A percentile compares a stretch with the other conserved stretches of the same genome.
Evolutionary conservation across 2,888 invertebrate species (phyloP).

Genomic region (Sympetrum striolatum): DNA sequence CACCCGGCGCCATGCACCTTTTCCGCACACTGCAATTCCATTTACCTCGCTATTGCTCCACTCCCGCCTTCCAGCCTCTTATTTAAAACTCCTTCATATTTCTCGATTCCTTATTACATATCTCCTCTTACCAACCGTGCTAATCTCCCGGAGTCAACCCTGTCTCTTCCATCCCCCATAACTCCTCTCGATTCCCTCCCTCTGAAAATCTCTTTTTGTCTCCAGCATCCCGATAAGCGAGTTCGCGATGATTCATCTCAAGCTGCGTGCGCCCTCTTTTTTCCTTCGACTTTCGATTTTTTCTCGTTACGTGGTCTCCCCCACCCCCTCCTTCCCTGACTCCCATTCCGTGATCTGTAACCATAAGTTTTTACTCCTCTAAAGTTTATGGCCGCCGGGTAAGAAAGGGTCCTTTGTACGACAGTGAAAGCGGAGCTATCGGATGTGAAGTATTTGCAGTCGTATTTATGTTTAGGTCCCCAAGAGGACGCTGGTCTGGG

Average conservation of each 20-base stretch:
- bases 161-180: not conserved
- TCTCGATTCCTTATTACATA: too few species aligned
- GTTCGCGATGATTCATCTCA: not conserved
- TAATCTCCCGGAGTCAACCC: not conserved
- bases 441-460: not conserved
- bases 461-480: not conserved
- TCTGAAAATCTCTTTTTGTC: not conserved
- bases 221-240: not conserved
- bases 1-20: too few species aligned
- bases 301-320: not conserved
- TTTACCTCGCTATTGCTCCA: too few species aligned
- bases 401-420: constrained; percentile 18
- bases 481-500: not conserved
- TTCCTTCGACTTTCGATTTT: not conserved
- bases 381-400: constrained; percentile 11
- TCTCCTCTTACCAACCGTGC: too few species aligned
- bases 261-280: not conserved
- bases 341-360: constrained; percentile 27
- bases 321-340: not conserved
- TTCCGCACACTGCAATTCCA: too few species aligned
- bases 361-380: not conserved
- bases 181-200: not conserved
- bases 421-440: not conserved
- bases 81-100: too few species aligned
- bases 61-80: too few species aligned